Conservation (phyloP, 1,140 invertebrate genomes). For the Pteromalus puparum region DNA sequence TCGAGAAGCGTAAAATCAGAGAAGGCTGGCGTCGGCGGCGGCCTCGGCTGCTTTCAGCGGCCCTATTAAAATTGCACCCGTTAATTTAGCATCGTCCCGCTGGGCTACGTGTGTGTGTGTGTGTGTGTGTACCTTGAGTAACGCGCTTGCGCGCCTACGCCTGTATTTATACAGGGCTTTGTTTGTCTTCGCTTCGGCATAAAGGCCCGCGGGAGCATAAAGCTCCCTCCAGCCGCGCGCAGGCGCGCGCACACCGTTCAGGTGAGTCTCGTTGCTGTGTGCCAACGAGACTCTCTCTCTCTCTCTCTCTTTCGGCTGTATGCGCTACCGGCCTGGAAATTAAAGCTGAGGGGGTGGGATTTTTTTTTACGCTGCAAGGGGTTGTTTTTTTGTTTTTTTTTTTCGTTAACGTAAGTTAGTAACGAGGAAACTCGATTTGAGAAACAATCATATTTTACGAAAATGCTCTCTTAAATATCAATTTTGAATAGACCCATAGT, state of each 20-base stretch:
- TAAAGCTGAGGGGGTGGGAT: not conserved
- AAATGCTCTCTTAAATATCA: not conserved
- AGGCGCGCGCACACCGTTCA: not conserved
- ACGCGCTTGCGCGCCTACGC: slow-evolving; percentile 55
- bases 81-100: slow-evolving; percentile 62
- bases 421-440: too few species aligned
- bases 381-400: too few species aligned
- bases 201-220: slow-evolving; percentile 55
- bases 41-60: slow-evolving; percentile 54
- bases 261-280: slow-evolving; percentile 5
- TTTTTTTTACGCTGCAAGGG: not conserved
- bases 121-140: slow-evolving; percentile 52
- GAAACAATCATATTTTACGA: not conserved
- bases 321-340: slow-evolving; percentile 2
- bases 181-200: slow-evolving; percentile 63
- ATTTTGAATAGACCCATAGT: too few species aligned
- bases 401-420: too few species aligned
- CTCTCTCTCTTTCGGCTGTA: not conserved
- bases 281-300: not conserved
- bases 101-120: slow-evolving; percentile 41
- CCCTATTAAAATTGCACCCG: slow-evolving; percentile 68
- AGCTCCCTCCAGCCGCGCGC: not conserved
- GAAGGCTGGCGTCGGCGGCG: slow-evolving; percentile 47
- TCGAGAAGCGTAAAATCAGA: slow-evolving; percentile 59
- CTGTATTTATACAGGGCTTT: slow-evolving; percentile 64